phyloP scores from a whole-genome alignment of 2,113 vertebrate genomes.

The Pogona vitticeps region DNA sequence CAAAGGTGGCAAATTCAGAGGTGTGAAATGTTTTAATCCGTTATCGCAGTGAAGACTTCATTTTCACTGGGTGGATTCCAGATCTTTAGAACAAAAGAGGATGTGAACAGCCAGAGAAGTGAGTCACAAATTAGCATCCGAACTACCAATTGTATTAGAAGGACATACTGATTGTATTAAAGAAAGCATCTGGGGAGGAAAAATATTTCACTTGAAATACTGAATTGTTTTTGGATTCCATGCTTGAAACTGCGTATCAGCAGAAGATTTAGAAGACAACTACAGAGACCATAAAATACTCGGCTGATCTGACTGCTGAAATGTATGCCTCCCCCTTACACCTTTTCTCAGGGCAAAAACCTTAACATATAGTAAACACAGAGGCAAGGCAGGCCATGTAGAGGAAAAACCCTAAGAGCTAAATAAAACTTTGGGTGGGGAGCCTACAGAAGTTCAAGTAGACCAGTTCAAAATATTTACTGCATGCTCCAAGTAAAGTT shows the following conservation, averaged over 20 bases:
- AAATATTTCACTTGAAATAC: background rate
- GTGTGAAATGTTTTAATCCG: slow-evolving; percentile 22
- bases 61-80: background rate
- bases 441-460: background rate
- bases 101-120: too few relatives aligned
- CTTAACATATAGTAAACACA: background rate
- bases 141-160: background rate
- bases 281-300: background rate
- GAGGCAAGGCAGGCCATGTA: background rate
- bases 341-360: background rate
- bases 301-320: background rate
- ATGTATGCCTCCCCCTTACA: background rate
- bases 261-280: background rate
- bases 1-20: background rate
- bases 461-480: background rate
- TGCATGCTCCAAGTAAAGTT: background rate
- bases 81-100: background rate
- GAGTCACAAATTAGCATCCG: too few relatives aligned
- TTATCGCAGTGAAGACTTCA: background rate
- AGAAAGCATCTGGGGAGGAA: background rate
- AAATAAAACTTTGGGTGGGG: too few relatives aligned
- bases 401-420: background rate
- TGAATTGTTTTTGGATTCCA: background rate
- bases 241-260: background rate
- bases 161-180: background rate